Conservation (phyloP, 2,113 vertebrate genomes). For the Catharus minimus region DNA sequence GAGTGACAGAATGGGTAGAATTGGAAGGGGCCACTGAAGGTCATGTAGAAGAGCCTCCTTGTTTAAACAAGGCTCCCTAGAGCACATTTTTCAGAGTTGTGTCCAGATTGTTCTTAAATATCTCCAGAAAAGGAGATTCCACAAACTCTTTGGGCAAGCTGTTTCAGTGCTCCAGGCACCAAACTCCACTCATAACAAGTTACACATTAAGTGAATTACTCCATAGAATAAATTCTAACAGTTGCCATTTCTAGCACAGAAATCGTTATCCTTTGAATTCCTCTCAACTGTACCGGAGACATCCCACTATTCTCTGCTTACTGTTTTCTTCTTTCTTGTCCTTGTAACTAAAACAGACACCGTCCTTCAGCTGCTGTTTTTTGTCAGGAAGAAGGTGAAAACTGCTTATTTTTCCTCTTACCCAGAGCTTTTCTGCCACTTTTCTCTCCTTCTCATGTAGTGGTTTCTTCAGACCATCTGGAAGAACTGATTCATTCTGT, state of each 20-base stretch:
- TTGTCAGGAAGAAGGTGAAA: background rate
- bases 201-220: background rate
- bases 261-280: background rate
- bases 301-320: background rate
- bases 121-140: background rate
- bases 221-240: background rate
- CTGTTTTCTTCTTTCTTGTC: background rate
- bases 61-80: background rate
- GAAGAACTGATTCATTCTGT: background rate
- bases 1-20: background rate
- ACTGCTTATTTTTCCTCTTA: background rate
- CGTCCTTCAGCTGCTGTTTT: background rate
- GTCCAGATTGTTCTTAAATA: too few relatives aligned
- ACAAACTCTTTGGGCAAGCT: background rate
- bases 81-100: fast-evolving
- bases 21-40: background rate
- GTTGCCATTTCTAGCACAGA: background rate
- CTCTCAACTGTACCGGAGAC: background rate
- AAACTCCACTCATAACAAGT: background rate
- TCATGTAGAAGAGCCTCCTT: background rate
- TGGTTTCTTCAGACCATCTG: background rate
- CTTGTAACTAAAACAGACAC: background rate
- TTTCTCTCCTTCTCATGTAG: background rate
- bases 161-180: background rate
- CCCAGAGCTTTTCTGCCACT: background rate